A percentile compares a stretch with the other conserved stretches of the same genome.
Conservation (phyloP, 1,140 invertebrate genomes). For the Dolichoris vasculosae region DNA sequence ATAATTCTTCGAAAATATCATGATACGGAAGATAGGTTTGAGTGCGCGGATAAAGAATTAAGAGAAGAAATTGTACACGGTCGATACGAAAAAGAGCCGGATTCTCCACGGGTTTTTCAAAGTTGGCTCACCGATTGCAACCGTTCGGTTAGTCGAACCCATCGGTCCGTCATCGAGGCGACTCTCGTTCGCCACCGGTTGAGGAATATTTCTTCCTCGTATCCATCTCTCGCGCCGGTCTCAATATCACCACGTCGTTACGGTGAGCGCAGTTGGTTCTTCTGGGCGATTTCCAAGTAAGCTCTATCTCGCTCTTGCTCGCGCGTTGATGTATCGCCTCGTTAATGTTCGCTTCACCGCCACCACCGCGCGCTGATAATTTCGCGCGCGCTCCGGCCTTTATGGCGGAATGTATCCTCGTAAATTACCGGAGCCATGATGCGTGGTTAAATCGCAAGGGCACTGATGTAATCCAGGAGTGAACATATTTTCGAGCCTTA, state of each 20-base stretch:
- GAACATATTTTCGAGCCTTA: not conserved
- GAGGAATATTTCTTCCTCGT: constrained; percentile 28
- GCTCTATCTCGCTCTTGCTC: constrained; percentile 55
- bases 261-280: constrained; percentile 53
- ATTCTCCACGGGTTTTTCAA: not conserved
- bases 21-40: not conserved
- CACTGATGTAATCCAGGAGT: constrained; percentile 56
- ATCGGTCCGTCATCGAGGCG: constrained; percentile 6
- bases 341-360: constrained; percentile 73
- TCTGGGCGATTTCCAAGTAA: constrained; percentile 68
- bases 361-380: constrained; percentile 67
- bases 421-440: constrained; percentile 65
- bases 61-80: not conserved
- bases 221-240: constrained; percentile 24
- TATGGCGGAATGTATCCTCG: constrained; percentile 68
- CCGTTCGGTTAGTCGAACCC: too few relatives aligned
- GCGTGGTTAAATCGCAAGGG: constrained; percentile 56
- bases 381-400: constrained; percentile 63
- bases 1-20: not conserved
- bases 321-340: constrained; percentile 70
- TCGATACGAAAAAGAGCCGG: not conserved
- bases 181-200: not conserved
- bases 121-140: too few relatives aligned
- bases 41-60: not conserved
- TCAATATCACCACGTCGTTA: constrained; percentile 23